These are phyloP conservation scores for Psophia crepitans DNA, from an alignment of 2,113 vertebrate species.

Conservation along the genomic window DNA sequence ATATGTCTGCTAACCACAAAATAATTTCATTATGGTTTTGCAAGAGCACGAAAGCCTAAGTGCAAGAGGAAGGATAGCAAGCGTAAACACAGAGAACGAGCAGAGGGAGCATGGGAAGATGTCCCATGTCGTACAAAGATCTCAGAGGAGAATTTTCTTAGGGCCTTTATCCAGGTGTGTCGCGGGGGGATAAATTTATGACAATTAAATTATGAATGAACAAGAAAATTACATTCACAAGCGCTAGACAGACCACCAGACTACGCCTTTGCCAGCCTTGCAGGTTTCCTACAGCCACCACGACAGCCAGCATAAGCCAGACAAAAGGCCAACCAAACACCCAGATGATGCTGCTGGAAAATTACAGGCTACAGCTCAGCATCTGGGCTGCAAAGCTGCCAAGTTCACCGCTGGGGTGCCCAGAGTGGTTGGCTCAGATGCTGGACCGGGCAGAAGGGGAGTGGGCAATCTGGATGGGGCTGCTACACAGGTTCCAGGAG, in stretches of 20 bases:
- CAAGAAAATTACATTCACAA: neutral
- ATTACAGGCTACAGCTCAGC: neutral
- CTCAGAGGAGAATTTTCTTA: neutral
- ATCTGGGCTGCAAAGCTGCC: conserved; percentile 27
- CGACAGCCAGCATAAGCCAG: conserved; percentile 33
- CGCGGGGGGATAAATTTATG: neutral
- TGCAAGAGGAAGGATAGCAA: neutral
- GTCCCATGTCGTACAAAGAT: neutral
- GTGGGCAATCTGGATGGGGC: neutral
- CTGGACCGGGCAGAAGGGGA: neutral
- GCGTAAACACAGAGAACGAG: neutral
- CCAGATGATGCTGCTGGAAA: conserved; percentile 47
- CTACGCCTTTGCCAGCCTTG: neutral
- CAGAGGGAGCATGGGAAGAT: neutral
- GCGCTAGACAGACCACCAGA: neutral
- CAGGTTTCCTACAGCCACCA: conserved; percentile 19
- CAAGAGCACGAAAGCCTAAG: neutral
- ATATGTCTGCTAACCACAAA: neutral
- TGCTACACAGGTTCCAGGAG: neutral
- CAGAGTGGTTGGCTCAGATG: neutral
- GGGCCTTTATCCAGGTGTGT: neutral
- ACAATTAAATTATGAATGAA: neutral
- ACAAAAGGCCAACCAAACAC: conserved; percentile 58
- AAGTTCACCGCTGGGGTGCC: neutral
- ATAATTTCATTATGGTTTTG: conserved; percentile 11